Percentiles rank a stretch among this genome's conserved stretches.
Evolutionary conservation across 2,888 invertebrate species (phyloP).

Genomic region (Pachycephus smyrnensis): DNA sequence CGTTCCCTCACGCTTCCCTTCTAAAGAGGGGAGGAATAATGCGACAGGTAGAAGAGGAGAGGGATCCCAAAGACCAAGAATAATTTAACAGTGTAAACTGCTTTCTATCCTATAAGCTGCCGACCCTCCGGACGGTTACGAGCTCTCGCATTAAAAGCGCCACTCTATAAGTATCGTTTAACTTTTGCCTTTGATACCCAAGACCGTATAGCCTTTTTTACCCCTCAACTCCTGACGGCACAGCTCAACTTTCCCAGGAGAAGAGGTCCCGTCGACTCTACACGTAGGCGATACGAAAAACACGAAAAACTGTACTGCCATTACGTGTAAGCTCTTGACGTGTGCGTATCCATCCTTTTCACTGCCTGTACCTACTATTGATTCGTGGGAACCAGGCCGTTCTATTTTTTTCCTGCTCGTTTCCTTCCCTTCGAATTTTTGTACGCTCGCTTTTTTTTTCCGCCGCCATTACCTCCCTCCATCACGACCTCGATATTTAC

Average conservation of each 20-base stretch:
- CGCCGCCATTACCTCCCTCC: background rate
- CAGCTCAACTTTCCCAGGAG: background rate
- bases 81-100: constrained; percentile 45
- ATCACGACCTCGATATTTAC: background rate
- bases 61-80: constrained; percentile 35
- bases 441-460: background rate
- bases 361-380: background rate
- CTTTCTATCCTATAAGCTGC: constrained; percentile 42
- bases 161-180: constrained; percentile 47
- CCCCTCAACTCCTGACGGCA: background rate
- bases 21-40: background rate
- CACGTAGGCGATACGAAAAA: background rate
- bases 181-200: constrained; percentile 48
- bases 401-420: background rate
- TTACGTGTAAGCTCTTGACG: background rate
- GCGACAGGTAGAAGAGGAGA: constrained; percentile 16
- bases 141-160: constrained; percentile 46
- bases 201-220: background rate
- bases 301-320: background rate
- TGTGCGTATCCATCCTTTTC: background rate
- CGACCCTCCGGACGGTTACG: constrained; percentile 47
- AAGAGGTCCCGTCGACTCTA: background rate
- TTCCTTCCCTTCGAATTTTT: background rate
- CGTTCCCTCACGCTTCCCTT: background rate
- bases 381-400: background rate